Conservation (phyloP, 2,113 vertebrate species). For the Mohoua ochrocephala region DNA sequence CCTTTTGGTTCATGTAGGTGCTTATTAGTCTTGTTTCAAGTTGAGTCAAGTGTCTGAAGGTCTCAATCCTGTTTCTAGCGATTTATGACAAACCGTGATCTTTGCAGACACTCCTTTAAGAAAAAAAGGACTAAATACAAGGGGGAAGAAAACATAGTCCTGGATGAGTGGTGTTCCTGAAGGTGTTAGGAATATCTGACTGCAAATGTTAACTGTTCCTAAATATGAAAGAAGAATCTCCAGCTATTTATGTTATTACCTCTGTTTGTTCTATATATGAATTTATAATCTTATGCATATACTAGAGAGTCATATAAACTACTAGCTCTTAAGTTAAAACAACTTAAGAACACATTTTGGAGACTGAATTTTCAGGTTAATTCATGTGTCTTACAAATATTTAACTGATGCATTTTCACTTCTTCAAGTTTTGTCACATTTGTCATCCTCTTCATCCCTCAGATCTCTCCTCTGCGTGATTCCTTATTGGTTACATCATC, state of each 20-base stretch:
- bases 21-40: not conserved
- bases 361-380: not conserved
- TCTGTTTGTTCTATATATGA: not conserved
- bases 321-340: not conserved
- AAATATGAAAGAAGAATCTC: not conserved
- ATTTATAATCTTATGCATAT: not conserved
- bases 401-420: not conserved
- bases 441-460: not conserved
- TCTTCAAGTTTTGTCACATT: not conserved
- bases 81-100: not conserved
- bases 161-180: not conserved
- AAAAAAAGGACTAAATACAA: not conserved
- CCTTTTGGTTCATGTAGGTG: not conserved
- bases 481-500: not conserved
- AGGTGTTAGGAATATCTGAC: not conserved
- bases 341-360: not conserved
- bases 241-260: not conserved
- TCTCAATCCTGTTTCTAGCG: not conserved
- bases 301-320: not conserved
- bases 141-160: not conserved
- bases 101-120: not conserved
- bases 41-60: not conserved
- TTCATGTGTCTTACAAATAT: not conserved
- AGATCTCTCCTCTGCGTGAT: not conserved
- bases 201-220: not conserved